Conservation (phyloP, 2,888 invertebrate species). For the Plusia festucae region DNA sequence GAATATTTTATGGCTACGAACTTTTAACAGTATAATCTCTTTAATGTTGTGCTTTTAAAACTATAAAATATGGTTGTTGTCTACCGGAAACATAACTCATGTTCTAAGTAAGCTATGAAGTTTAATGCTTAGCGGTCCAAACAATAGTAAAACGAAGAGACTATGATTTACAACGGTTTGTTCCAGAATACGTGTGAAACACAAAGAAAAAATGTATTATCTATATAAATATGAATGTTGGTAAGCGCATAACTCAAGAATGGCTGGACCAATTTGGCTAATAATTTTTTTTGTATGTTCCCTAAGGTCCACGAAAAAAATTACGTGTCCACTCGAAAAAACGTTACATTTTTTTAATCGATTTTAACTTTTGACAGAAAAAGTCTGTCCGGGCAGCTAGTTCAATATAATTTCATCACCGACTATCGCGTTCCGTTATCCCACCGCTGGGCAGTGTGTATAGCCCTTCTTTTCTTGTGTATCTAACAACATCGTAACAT, state of each 20-base stretch:
- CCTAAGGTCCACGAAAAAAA: too few species aligned
- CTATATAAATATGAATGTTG: too few species aligned
- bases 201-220: too few species aligned
- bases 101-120: constrained; percentile 1
- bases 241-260: too few species aligned
- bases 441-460: neutral
- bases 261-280: too few species aligned
- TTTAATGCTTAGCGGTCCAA: neutral
- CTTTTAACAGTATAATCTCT: constrained; percentile 27
- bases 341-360: too few species aligned
- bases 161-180: constrained; percentile 1
- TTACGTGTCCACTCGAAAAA: too few species aligned
- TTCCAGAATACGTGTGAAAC: neutral
- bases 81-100: neutral
- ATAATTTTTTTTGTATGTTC: too few species aligned
- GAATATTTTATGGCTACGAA: constrained; percentile 32
- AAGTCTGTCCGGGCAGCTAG: too few species aligned
- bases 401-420: too few species aligned
- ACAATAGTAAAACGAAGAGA: neutral
- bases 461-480: too few species aligned
- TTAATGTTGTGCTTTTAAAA: constrained; percentile 26
- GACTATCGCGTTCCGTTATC: neutral
- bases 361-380: too few species aligned
- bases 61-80: neutral
- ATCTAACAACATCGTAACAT: neutral